A percentile compares a stretch with the other conserved stretches of the same genome.
Conservation (phyloP, 2,888 invertebrate species). For the Erebia ligea region DNA sequence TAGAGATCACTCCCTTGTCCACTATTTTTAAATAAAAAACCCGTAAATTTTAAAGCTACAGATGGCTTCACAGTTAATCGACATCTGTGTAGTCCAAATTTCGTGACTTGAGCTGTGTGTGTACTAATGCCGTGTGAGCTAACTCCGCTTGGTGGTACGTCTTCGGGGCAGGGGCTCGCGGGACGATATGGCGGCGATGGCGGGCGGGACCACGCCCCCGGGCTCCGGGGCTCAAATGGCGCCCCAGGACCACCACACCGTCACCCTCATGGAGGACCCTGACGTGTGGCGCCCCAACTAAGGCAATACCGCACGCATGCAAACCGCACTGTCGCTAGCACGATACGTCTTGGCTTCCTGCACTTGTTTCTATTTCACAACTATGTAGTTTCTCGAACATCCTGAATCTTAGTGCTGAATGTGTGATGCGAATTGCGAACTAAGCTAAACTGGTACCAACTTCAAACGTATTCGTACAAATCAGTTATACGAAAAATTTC, state of each 20-base stretch:
- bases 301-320: constrained; percentile 51
- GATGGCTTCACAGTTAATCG: no score
- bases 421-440: background rate
- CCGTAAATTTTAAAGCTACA: no score
- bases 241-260: constrained; percentile 84
- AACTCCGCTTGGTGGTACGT: constrained; percentile 28
- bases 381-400: background rate
- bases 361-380: background rate
- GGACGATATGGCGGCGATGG: constrained; percentile 93
- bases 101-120: background rate
- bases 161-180: constrained; percentile 87
- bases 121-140: constrained; percentile 11
- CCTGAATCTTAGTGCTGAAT: no score
- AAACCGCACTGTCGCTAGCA: no score
- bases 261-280: constrained; percentile 95
- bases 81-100: background rate
- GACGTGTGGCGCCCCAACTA: constrained; percentile 97
- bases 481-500: no score
- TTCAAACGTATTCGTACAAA: no score
- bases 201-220: constrained; percentile 85
- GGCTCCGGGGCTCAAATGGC: constrained; percentile 78
- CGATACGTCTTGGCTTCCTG: background rate
- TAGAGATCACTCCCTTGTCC: no score
- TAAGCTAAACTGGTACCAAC: background rate
- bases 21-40: no score